Percentiles rank a stretch among this genome's conserved stretches.
phyloP scores from a whole-genome alignment of 2,797 vertebrate species.

The Diplodus sargus region DNA sequence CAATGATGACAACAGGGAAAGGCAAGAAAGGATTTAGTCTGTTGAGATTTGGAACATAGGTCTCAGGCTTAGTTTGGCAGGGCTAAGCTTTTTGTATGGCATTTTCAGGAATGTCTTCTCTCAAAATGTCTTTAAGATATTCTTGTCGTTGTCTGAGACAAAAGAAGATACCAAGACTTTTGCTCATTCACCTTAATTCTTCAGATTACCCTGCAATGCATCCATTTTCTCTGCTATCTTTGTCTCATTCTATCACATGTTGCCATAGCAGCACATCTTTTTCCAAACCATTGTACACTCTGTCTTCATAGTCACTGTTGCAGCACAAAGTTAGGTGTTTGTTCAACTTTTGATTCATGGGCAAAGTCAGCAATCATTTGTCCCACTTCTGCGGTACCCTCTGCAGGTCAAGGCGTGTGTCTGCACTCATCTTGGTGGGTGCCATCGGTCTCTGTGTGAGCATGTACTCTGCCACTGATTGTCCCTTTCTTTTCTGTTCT shows the following conservation, averaged over 20 bases:
- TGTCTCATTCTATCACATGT: slow-evolving; percentile 29
- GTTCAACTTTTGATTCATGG: slow-evolving; percentile 14
- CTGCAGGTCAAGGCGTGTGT: slow-evolving; percentile 27
- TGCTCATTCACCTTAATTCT: not conserved
- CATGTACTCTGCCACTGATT: slow-evolving; percentile 45
- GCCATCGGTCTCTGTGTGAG: slow-evolving; percentile 37
- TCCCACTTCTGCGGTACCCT: slow-evolving; percentile 4
- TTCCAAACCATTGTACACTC: not conserved
- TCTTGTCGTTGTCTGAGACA: not conserved
- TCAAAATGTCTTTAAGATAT: not conserved
- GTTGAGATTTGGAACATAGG: not conserved
- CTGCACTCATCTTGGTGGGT: slow-evolving; percentile 52
- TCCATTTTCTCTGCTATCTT: not conserved
- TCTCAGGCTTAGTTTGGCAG: slow-evolving; percentile 22
- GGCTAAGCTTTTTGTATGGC: not conserved
- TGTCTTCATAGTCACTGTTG: not conserved
- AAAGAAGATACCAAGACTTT: not conserved
- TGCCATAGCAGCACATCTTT: slow-evolving; percentile 44
- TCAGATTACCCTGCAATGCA: not conserved
- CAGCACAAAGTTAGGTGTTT: slow-evolving; percentile 1
- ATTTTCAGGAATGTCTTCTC: not conserved
- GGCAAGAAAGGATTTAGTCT: slow-evolving; percentile 39
- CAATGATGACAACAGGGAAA: slow-evolving; percentile 30
- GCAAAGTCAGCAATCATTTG: slow-evolving; percentile 29
- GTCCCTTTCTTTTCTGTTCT: slow-evolving; percentile 48